These are phyloP conservation scores for Sebastes oblongus DNA, from an alignment of 2,797 vertebrate genomes.

Conservation along the genomic window DNA sequence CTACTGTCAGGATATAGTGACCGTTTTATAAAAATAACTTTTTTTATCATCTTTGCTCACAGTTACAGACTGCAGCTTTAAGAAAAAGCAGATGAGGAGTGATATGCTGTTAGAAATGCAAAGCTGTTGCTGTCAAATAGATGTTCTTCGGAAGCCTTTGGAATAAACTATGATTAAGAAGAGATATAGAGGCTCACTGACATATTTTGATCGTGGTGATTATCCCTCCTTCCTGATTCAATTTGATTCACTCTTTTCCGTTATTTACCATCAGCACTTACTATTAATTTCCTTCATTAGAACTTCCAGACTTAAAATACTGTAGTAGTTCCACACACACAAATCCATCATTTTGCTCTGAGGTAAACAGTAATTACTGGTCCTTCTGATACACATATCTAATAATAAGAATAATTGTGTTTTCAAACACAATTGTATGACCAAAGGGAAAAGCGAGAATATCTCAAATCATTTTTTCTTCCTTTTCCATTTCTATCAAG, in stretches of 20 bases:
- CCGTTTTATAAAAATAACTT: no score
- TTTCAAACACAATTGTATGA: neutral
- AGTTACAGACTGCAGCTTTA: no score
- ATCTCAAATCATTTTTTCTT: neutral
- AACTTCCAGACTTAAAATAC: neutral
- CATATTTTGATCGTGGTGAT: conserved; percentile 11
- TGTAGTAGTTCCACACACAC: neutral
- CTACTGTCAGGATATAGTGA: no score
- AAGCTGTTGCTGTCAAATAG: conserved; percentile 26
- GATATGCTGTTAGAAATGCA: conserved; percentile 2
- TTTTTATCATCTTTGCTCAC: no score
- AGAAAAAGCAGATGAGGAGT: conserved; percentile 11
- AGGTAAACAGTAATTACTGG: neutral
- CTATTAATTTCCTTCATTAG: neutral
- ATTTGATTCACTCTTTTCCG: neutral
- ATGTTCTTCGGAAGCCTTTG: conserved; percentile 4
- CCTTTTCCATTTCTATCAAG: conserved; percentile 11
- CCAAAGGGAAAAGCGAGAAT: neutral
- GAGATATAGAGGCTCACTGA: neutral
- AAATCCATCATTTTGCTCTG: conserved; percentile 1
- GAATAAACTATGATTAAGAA: conserved; percentile 27
- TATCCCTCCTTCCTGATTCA: conserved; percentile 1
- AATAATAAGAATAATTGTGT: conserved; percentile 3
- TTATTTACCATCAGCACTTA: neutral
- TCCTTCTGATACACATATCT: conserved; percentile 1